Evolutionary conservation across 2,888 invertebrate genomes (phyloP).

Genomic region (Pristionchus maxplancki): DNA sequence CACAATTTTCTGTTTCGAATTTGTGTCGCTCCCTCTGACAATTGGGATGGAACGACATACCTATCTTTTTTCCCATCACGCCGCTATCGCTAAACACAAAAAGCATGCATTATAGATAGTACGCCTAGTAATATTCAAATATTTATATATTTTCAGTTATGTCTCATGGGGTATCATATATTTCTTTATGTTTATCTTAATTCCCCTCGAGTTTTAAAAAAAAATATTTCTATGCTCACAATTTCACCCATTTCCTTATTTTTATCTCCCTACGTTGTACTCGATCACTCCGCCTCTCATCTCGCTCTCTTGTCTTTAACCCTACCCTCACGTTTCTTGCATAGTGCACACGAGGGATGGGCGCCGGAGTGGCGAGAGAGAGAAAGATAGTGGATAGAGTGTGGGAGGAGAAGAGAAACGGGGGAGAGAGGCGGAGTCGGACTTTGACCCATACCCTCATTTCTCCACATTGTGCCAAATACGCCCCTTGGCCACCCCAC

Average conservation of each 20-base stretch:
- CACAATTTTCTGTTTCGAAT: neutral
- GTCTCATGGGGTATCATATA: too few species aligned
- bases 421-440: conserved; percentile 8
- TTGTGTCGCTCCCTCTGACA: too few species aligned
- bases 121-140: too few species aligned
- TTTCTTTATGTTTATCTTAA: too few species aligned
- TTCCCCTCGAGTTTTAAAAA: too few species aligned
- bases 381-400: neutral
- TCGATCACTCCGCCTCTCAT: neutral
- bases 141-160: too few species aligned
- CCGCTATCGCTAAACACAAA: too few species aligned
- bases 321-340: conserved; percentile 31
- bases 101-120: too few species aligned
- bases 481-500: neutral
- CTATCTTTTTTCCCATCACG: too few species aligned
- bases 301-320: neutral
- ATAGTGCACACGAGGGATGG: neutral
- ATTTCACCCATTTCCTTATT: neutral
- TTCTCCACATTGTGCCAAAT: neutral
- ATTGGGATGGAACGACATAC: too few species aligned
- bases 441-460: conserved; percentile 5
- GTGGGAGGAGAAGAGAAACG: neutral
- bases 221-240: neutral
- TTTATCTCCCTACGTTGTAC: neutral
- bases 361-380: neutral